A percentile compares a stretch with the other conserved stretches of the same genome.
These are phyloP conservation scores for Norana najaformis DNA, from an alignment of 2,888 invertebrate species.

Conservation along the genomic window DNA sequence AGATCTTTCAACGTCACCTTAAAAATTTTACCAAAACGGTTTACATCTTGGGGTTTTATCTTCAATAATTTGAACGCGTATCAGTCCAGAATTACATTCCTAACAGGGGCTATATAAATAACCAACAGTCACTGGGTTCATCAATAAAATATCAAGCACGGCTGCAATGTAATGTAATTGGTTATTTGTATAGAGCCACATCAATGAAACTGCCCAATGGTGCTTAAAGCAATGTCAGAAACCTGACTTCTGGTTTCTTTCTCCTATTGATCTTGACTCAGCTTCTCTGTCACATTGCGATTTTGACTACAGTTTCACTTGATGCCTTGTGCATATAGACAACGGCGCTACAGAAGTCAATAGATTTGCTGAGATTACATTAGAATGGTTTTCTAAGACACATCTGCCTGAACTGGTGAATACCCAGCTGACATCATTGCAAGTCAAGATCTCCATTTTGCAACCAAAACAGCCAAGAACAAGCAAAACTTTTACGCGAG, in stretches of 20 bases:
- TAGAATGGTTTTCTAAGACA: slow-evolving; percentile 5
- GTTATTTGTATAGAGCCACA: too few species aligned
- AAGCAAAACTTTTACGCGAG: not conserved
- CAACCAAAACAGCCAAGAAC: not conserved
- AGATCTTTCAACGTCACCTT: not conserved
- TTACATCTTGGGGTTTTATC: not conserved
- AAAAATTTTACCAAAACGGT: not conserved
- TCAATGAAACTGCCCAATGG: too few species aligned
- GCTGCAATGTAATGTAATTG: too few species aligned
- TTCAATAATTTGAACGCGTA: not conserved
- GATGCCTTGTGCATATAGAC: not conserved
- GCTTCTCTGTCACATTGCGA: not conserved
- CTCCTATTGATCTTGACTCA: too few species aligned
- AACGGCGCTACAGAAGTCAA: not conserved
- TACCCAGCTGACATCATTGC: not conserved
- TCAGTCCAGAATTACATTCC: not conserved
- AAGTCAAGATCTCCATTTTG: slow-evolving; percentile 13
- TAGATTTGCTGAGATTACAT: not conserved
- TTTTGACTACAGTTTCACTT: not conserved
- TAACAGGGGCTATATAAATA: not conserved
- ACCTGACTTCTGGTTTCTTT: too few species aligned
- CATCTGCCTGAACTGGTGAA: not conserved
- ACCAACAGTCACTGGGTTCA: not conserved
- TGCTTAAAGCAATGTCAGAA: too few species aligned
- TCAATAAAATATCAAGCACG: too few species aligned